These are phyloP conservation scores for Erebia epiphron DNA, from an alignment of 2,888 invertebrate species.

Conservation along the genomic window DNA sequence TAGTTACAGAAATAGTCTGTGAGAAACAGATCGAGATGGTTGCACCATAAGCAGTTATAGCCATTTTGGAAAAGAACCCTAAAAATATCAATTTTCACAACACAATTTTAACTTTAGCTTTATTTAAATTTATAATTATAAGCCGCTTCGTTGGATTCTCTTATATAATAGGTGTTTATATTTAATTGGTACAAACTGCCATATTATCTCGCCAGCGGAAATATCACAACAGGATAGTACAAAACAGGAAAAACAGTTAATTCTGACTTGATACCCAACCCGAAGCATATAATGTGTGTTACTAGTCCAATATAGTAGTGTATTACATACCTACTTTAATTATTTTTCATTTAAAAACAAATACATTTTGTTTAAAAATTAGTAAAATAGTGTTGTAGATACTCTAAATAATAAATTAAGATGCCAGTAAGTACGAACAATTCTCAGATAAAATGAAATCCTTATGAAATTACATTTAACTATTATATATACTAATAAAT, in stretches of 20 bases:
- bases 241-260: constrained; percentile 4
- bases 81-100: too few relatives aligned
- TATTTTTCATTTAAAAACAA: neutral
- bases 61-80: too few relatives aligned
- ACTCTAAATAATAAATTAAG: neutral
- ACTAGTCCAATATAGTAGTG: constrained; percentile 9
- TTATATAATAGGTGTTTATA: neutral
- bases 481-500: neutral
- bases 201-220: neutral
- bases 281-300: neutral
- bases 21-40: too few relatives aligned
- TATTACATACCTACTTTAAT: neutral
- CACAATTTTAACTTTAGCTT: neutral
- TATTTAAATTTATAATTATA: neutral
- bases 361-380: neutral
- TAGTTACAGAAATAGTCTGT: too few relatives aligned
- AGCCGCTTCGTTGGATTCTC: neutral
- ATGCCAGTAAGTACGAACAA: constrained; percentile 21
- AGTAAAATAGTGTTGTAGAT: neutral
- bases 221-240: constrained; percentile 3
- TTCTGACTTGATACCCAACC: neutral
- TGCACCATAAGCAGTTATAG: too few relatives aligned
- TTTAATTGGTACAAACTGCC: neutral
- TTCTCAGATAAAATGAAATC: neutral
- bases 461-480: neutral